phyloP scores from a whole-genome alignment of 2,113 vertebrate species.

The Hydrolagus affinis region DNA sequence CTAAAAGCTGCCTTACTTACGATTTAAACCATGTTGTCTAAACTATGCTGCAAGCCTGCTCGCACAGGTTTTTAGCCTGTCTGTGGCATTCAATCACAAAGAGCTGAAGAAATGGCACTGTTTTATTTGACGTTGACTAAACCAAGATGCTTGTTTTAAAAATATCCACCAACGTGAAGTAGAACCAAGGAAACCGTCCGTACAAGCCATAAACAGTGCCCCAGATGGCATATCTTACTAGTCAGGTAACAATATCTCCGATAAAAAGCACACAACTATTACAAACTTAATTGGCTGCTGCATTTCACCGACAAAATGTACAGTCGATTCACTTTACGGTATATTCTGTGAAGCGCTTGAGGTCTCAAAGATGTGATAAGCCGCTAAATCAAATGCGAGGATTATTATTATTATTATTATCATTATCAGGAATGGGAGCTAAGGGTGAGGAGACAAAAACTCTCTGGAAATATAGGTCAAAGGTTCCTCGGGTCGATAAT shows the following conservation, averaged over 20 bases:
- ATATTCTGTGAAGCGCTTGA: no score
- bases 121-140: background rate
- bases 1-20: background rate
- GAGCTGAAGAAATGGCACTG: constrained; percentile 1
- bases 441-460: background rate
- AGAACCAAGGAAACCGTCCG: background rate
- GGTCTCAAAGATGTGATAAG: no score
- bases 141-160: background rate
- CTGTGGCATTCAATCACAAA: constrained; percentile 28
- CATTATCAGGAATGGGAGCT: background rate
- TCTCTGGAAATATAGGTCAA: background rate
- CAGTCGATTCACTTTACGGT: no score
- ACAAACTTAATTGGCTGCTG: no score
- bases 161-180: background rate
- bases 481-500: background rate
- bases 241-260: background rate
- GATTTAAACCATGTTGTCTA: constrained; percentile 15
- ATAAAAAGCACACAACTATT: no score
- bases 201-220: background rate
- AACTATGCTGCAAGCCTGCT: constrained; percentile 7
- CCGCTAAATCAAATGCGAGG: no score
- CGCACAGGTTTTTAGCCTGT: constrained; percentile 28
- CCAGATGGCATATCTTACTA: background rate
- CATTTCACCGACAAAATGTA: no score
- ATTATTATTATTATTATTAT: no score